phyloP scores from a whole-genome alignment of 2,797 vertebrate genomes.

The Gallinago stenura region DNA sequence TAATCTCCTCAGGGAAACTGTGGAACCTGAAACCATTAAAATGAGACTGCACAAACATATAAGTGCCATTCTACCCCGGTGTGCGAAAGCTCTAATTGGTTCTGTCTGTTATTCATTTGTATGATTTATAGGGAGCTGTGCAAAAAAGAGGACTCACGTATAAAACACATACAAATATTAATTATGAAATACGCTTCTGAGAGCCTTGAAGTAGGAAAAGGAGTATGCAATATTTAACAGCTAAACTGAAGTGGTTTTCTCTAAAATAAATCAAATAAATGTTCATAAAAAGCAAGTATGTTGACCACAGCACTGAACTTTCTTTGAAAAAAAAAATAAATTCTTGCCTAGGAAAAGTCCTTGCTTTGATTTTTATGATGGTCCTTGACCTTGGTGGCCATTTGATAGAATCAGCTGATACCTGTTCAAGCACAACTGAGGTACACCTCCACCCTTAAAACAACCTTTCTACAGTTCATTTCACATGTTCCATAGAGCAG shows the following conservation, averaged over 20 bases:
- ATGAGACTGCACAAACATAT: neutral
- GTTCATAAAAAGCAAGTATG: conserved; percentile 32
- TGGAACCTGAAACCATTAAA: conserved; percentile 46
- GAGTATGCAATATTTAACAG: conserved; percentile 31
- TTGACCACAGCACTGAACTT: neutral
- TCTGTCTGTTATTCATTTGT: conserved; percentile 12
- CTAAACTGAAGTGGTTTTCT: conserved; percentile 18
- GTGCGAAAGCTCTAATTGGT: neutral
- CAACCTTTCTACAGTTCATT: neutral
- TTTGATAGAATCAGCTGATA: conserved; percentile 26
- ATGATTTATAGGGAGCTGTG: neutral
- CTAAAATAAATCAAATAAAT: conserved; percentile 12
- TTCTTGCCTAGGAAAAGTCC: neutral
- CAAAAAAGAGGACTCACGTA: conserved; percentile 5
- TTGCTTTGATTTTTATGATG: conserved; percentile 59
- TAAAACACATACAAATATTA: conserved; percentile 28
- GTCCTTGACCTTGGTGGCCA: conserved; percentile 12
- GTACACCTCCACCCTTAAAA: neutral
- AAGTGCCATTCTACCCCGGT: neutral
- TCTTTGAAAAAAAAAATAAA: neutral
- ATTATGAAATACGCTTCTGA: conserved; percentile 32
- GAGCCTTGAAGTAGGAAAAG: neutral
- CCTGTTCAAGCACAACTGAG: neutral
- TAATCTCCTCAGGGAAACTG: conserved; percentile 42
- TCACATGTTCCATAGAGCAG: accelerated